A percentile compares a stretch with the other conserved stretches of the same genome.
Evolutionary conservation across 2,797 vertebrate species (phyloP).

Genomic region (Meriones psammophilus): DNA sequence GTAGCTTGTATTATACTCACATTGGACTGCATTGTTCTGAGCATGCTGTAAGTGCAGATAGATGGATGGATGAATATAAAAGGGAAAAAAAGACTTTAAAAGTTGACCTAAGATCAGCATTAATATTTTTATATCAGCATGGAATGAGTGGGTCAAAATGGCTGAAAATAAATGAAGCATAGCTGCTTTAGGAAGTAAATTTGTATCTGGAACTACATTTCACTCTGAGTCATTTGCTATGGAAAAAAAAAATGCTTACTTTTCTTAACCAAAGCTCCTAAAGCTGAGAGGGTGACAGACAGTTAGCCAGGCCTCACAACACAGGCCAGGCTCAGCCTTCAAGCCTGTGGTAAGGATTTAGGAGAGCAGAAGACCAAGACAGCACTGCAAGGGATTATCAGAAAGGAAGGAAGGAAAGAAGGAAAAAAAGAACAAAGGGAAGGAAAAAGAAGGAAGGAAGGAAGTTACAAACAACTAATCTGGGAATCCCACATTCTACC

Average conservation of each 20-base stretch:
- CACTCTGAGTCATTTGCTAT: slow-evolving; percentile 66
- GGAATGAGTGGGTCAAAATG: neutral
- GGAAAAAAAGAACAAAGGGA: no score
- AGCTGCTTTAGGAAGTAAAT: slow-evolving; percentile 43
- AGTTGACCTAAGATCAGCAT: neutral
- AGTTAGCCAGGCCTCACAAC: slow-evolving; percentile 12
- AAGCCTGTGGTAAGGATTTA: neutral
- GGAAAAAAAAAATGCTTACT: slow-evolving; percentile 71
- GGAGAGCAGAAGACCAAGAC: neutral
- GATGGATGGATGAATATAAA: neutral
- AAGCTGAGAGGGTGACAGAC: neutral
- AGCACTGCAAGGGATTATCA: neutral
- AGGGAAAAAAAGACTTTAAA: neutral
- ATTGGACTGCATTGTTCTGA: neutral
- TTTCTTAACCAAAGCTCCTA: slow-evolving; percentile 37
- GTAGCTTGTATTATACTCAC: neutral
- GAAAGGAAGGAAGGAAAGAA: no score
- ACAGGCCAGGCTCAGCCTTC: neutral
- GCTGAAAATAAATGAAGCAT: slow-evolving; percentile 4
- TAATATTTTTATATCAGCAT: slow-evolving; percentile 11
- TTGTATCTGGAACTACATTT: slow-evolving; percentile 43
- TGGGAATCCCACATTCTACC: neutral
- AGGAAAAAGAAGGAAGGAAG: neutral
- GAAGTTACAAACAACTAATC: neutral
- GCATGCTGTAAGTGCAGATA: neutral